These are phyloP conservation scores for Anoncus sp. DNA, from an alignment of 2,888 invertebrate genomes.

Conservation along the genomic window DNA sequence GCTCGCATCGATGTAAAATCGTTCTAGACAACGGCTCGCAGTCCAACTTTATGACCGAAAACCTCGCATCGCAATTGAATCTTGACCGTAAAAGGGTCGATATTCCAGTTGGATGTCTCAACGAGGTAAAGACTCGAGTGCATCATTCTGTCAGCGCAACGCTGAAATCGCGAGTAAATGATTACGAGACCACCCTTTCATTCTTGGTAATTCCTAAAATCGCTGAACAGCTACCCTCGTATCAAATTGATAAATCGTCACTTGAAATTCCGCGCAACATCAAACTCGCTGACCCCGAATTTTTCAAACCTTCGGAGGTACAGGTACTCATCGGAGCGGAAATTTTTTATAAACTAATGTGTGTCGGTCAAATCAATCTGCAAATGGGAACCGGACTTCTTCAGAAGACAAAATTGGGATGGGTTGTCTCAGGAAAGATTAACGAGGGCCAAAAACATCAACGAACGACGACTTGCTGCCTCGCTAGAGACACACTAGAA, in stretches of 20 bases:
- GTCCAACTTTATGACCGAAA: conserved; percentile 53
- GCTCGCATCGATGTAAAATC: neutral
- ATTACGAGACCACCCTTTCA: too few relatives aligned
- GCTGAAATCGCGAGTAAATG: too few relatives aligned
- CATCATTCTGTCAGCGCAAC: too few relatives aligned
- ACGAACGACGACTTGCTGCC: neutral
- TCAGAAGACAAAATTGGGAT: conserved; percentile 45
- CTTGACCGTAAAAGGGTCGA: conserved; percentile 35
- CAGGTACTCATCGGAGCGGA: conserved; percentile 30
- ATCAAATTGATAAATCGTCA: conserved; percentile 24
- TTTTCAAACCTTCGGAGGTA: conserved; percentile 1
- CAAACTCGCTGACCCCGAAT: conserved; percentile 31
- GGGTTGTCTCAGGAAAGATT: conserved; percentile 39
- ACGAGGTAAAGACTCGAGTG: too few relatives aligned
- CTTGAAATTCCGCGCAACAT: conserved; percentile 19
- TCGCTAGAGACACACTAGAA: neutral
- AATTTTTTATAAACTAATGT: conserved; percentile 10
- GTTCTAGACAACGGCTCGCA: conserved; percentile 33
- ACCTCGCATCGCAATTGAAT: conserved; percentile 24
- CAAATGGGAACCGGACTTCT: neutral
- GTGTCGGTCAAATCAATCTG: conserved; percentile 11
- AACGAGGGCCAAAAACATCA: neutral
- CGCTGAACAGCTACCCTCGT: neutral
- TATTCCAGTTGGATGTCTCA: conserved; percentile 30
- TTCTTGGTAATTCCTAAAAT: conserved; percentile 29